Base-by-base conservation (phyloP, 2,113 vertebrate genomes). In the Triplophysa dalaica region DNA sequence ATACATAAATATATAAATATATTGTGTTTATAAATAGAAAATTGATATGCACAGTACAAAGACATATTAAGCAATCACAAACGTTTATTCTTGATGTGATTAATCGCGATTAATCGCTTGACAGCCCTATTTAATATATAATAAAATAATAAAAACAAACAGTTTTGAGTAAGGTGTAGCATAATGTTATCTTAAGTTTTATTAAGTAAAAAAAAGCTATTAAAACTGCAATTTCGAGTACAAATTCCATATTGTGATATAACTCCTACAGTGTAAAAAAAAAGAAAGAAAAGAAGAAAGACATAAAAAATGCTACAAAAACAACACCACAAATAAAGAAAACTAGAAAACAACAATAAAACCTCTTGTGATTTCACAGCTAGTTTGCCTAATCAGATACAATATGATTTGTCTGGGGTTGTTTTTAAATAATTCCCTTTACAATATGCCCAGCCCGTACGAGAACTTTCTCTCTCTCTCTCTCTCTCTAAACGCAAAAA, bases 381-480 rank as follows among this genome's bases (percentile, higher is more conserved):
- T 86, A 77, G 79, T 85, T 88, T 85, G 82, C 81, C 87, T 93
- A 88, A 92, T 92, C 89, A 90, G 82, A 91, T 89, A 88, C 89
- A 89, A 81, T 87, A 84, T 87, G 86, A 91, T 90, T 87, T 89
- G 88, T 89, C 76, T 87, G 79, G 83, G 82, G 82, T 89, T 87
- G 80, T 89, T 90, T 89, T 87, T 75, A 84, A 89, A 91, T 83
- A 86, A 91, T 89, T 92, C 88, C 88, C 87, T 90, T 89, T 90
- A 86, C 88, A 89, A 90, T 87, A 88, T 81, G 85, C 76, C 76
- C 52, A 29, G 14, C 70, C 82, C 81, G 82, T 90, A 82, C 75
- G 83, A 63, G 83, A 67, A 79, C 65, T 81, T 70, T 75, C 50
- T 63, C 10, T 64, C 48, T 41, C 70, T 75, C 50, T 63, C 10